phyloP scores from a whole-genome alignment of 2,113 vertebrate species.

The Colinus virginianus region DNA sequence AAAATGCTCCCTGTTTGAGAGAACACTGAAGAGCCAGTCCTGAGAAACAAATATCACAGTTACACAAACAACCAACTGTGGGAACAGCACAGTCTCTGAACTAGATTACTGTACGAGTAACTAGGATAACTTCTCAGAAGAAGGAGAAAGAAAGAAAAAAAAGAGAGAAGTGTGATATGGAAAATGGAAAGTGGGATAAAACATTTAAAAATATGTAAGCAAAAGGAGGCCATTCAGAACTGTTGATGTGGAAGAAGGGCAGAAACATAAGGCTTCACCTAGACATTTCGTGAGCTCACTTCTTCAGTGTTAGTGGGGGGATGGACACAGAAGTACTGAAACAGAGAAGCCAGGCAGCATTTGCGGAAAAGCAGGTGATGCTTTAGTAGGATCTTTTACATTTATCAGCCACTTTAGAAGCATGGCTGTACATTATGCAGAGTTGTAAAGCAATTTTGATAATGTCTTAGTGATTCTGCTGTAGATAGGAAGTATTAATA shows the following conservation, averaged over 20 bases:
- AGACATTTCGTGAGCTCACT: background rate
- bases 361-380: background rate
- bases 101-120: background rate
- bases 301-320: background rate
- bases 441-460: background rate
- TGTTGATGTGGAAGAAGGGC: background rate
- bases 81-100: background rate
- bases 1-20: background rate
- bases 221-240: background rate
- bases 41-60: background rate
- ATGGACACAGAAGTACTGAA: background rate
- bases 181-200: background rate
- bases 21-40: background rate
- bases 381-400: background rate
- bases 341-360: background rate
- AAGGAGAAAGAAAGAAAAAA: background rate
- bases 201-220: background rate
- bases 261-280: background rate
- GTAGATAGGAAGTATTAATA: background rate
- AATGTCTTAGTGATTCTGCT: background rate
- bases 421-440: background rate
- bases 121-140: background rate
- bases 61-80: background rate
- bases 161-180: background rate
- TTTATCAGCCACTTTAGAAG: background rate